These are phyloP conservation scores for Harpegnathos saltator DNA, from an alignment of 1,140 invertebrate species.

Conservation along the genomic window DNA sequence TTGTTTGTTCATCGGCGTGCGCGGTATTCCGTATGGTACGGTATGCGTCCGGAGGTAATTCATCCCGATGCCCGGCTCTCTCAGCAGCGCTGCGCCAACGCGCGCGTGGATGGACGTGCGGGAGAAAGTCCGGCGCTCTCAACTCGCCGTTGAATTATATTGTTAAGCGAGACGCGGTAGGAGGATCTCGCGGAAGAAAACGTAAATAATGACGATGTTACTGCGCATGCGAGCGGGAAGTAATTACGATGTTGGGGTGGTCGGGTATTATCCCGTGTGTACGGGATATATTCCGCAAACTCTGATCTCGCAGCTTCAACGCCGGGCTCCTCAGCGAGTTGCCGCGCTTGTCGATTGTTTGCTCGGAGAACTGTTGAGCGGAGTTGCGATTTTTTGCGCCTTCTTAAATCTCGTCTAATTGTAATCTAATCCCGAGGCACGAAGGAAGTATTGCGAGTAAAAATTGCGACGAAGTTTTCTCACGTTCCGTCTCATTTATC, in stretches of 20 bases:
- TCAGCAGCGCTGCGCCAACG: slow-evolving; percentile 22
- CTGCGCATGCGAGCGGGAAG: background rate
- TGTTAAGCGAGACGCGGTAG: slow-evolving; percentile 46
- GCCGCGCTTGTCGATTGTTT: background rate
- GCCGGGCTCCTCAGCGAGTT: background rate
- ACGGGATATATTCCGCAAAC: background rate
- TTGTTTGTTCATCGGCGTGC: slow-evolving; percentile 34
- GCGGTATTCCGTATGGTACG: slow-evolving; percentile 15
- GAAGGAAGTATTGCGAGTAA: too few species aligned
- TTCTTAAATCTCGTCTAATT: background rate
- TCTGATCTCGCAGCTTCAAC: background rate
- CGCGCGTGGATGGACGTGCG: slow-evolving; percentile 37
- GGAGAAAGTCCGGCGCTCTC: slow-evolving; percentile 30
- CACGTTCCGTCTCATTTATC: too few species aligned
- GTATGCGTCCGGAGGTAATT: slow-evolving; percentile 36
- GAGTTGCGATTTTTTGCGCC: background rate
- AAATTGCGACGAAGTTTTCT: too few species aligned
- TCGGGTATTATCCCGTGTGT: slow-evolving; percentile 9
- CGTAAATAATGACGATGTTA: slow-evolving; percentile 48
- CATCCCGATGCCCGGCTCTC: slow-evolving; percentile 36
- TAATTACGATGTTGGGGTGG: slow-evolving; percentile 45
- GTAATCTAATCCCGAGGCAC: too few species aligned
- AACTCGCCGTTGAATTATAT: slow-evolving; percentile 44
- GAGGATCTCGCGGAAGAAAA: slow-evolving; percentile 51
- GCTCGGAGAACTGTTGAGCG: background rate